These are phyloP conservation scores for Cremastinae sp. DNA, from an alignment of 2,888 invertebrate species.

Conservation along the genomic window DNA sequence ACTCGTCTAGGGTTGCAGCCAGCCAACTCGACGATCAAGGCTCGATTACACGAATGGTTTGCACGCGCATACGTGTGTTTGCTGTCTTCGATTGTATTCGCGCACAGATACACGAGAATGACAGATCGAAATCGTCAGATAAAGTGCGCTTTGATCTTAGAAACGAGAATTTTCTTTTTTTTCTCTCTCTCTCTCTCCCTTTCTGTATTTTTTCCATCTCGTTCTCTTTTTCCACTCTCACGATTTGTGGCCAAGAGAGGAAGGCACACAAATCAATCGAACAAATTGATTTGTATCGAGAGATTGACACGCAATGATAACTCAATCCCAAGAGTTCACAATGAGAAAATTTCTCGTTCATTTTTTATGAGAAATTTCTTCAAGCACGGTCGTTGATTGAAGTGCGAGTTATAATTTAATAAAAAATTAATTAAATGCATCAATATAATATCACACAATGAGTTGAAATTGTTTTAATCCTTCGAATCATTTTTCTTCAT, in stretches of 20 bases:
- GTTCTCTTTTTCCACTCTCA: slow-evolving; percentile 2
- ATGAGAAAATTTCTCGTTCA: slow-evolving; percentile 21
- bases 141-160: slow-evolving; percentile 21
- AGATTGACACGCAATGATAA: slow-evolving; percentile 27
- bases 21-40: slow-evolving; percentile 14
- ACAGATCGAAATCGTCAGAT: slow-evolving; percentile 34
- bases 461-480: no score
- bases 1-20: background rate
- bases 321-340: slow-evolving; percentile 23
- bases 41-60: slow-evolving; percentile 43
- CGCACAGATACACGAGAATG: background rate
- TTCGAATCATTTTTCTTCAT: no score
- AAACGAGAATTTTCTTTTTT: slow-evolving; percentile 12
- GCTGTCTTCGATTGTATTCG: background rate
- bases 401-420: no score
- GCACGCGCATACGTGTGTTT: no score
- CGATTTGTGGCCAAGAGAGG: background rate
- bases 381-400: no score
- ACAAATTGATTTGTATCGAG: slow-evolving; percentile 35
- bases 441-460: no score
- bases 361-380: background rate
- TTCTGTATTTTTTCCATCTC: no score
- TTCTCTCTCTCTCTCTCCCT: no score
- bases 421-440: no score
- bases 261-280: slow-evolving; percentile 32